A percentile compares a stretch with the other conserved stretches of the same genome.
Conservation (phyloP, 2,797 vertebrate species). For the Trematomus bernacchii region DNA sequence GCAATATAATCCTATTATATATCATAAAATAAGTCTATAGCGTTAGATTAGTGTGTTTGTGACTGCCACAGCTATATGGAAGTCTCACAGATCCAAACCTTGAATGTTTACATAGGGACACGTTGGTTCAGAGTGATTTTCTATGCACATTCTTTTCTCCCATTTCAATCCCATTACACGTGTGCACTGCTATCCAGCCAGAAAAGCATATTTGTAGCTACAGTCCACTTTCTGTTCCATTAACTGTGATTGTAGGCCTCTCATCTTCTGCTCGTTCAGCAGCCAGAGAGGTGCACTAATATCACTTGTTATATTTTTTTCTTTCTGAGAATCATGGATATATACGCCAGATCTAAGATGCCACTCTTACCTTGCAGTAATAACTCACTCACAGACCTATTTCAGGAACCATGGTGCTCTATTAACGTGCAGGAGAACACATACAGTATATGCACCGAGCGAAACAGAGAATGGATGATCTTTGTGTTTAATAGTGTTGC, state of each 20-base stretch:
- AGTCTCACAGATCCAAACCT: background rate
- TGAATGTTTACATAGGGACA: background rate
- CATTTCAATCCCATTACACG: background rate
- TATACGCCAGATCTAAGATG: background rate
- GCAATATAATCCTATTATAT: constrained; percentile 46
- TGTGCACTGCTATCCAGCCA: background rate
- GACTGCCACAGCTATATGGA: background rate
- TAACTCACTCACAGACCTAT: constrained; percentile 27
- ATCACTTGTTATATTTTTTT: constrained; percentile 9
- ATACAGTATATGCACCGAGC: background rate
- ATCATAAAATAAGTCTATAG: constrained; percentile 20
- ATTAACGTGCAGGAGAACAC: background rate
- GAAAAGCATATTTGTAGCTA: background rate
- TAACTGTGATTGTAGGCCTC: constrained; percentile 4
- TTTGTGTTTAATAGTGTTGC: constrained; percentile 5
- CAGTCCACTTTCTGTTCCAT: constrained; percentile 17
- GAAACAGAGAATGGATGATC: background rate
- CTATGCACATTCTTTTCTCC: background rate
- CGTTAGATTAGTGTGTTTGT: constrained; percentile 27
- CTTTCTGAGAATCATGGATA: background rate
- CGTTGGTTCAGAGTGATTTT: background rate
- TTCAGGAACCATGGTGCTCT: background rate
- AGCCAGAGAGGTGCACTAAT: constrained; percentile 51
- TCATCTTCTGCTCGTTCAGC: constrained; percentile 48
- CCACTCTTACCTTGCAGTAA: background rate